Percentiles rank a stretch among this genome's conserved stretches.
Evolutionary conservation across 2,113 vertebrate genomes (phyloP).

Genomic region (Otolemur garnettii): DNA sequence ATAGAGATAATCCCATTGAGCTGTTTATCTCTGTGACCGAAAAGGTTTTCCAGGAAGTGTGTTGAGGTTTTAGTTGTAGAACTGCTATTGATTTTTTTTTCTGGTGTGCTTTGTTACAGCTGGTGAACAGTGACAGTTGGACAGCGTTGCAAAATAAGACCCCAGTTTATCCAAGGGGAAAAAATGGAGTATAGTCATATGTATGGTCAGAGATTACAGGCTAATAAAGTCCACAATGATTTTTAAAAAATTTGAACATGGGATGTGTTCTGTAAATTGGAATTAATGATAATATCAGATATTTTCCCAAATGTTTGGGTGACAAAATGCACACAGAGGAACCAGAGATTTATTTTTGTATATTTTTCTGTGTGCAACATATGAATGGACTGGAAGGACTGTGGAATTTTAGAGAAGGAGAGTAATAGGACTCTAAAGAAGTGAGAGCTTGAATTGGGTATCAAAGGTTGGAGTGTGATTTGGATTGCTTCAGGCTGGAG

Average conservation of each 20-base stretch:
- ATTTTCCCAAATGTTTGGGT: neutral
- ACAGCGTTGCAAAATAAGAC: conserved; percentile 52
- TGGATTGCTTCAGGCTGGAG: neutral
- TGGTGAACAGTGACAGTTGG: conserved; percentile 60
- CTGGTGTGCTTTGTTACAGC: conserved; percentile 59
- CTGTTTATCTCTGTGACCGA: conserved; percentile 73
- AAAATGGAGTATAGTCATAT: neutral
- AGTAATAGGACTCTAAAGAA: neutral
- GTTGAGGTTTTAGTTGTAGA: conserved; percentile 61
- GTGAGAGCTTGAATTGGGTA: neutral
- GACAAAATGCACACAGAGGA: neutral
- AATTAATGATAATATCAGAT: neutral
- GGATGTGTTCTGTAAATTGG: neutral
- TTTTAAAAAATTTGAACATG: conserved; percentile 9
- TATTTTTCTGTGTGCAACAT: neutral
- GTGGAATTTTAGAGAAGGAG: conserved; percentile 29
- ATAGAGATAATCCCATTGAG: conserved; percentile 70
- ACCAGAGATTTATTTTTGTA: neutral
- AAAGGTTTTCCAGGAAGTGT: conserved; percentile 72
- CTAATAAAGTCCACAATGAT: neutral
- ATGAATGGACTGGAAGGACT: neutral
- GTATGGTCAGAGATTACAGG: neutral
- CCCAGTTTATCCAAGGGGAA: neutral
- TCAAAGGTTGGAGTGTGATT: neutral
- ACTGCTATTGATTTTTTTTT: conserved; percentile 71